These are phyloP conservation scores for Sipha flava DNA, from an alignment of 1,140 invertebrate species.

Conservation along the genomic window DNA sequence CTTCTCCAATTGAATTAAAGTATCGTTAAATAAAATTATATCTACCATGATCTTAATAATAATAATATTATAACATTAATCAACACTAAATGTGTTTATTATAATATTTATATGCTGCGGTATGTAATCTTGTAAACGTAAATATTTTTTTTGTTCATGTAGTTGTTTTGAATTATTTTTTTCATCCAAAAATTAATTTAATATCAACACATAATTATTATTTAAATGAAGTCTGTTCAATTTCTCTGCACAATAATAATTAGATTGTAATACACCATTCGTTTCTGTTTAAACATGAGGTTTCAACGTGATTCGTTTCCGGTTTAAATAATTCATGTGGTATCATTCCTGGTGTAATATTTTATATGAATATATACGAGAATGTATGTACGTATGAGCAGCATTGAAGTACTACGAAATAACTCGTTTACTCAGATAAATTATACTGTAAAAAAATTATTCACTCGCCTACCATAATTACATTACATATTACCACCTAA, in stretches of 20 bases:
- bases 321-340: constrained; percentile 4
- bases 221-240: background rate
- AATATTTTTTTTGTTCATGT: too few species aligned
- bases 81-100: too few species aligned
- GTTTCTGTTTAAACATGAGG: background rate
- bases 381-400: background rate
- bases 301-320: background rate
- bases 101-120: too few species aligned
- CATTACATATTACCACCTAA: too few species aligned
- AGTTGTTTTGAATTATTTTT: too few species aligned
- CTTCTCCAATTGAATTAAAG: too few species aligned
- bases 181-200: background rate
- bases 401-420: background rate
- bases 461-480: too few species aligned
- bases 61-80: too few species aligned
- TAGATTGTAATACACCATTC: background rate
- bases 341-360: background rate
- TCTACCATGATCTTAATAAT: too few species aligned
- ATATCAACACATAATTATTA: background rate
- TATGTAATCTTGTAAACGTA: too few species aligned
- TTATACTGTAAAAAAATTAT: too few species aligned
- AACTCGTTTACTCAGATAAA: background rate
- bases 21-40: too few species aligned
- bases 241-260: background rate
- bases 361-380: background rate